Base-by-base conservation (phyloP, 2,797 vertebrate genomes). In the Cyclura pinguis region DNA sequence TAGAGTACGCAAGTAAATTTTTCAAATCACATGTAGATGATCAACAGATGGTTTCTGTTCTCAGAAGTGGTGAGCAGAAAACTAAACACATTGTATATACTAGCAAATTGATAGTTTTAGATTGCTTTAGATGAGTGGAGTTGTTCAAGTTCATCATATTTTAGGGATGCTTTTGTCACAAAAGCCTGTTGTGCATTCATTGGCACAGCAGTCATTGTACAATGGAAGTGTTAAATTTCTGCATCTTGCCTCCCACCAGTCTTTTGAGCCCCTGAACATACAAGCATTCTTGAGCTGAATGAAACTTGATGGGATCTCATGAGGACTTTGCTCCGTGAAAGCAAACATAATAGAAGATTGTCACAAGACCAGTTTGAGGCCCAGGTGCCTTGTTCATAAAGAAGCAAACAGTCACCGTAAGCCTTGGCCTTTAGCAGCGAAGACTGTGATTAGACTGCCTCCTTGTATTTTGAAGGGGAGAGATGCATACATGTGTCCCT, bases 241-340 rank as follows among this genome's bases (percentile, higher is more conserved):
- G 35, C 85, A 14, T 2, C n/a, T 62, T 59, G 20, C 55, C 52
- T 59, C 35, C n/a, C 50, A 5, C 72, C 35, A 74, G 1, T 14
- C 73, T 22, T 24, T 73, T 35, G 2, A 74, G 52, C 27, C 13
- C 22, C 29, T 42, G 35, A 32, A n/a, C 3, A 72, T 29, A 67
- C 64, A 29, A 35, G 12, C 6, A 62, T 78, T 47, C 22, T n/a
- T 87, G 72, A 86, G 29, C 24, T 59, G 22, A 42, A 14, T 50
- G 20, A n/a, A 32, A 38, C 0, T 35, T 87, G 55, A 50, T 10
- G 22, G 50, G 29, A 50, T 80, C 42, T 50, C 62, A 80, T n/a
- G 20, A 80, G 42, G 62, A 88, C 47, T 55, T 87, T 78, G 64
- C 74, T 64, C 59, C 35, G 13, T 78, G 38, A 87, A 78, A 88